Evolutionary conservation across 2,888 invertebrate genomes (phyloP), one percentile per base, ranked within the genome.

Genomic region (Cecidostiba fungosa): DNA sequence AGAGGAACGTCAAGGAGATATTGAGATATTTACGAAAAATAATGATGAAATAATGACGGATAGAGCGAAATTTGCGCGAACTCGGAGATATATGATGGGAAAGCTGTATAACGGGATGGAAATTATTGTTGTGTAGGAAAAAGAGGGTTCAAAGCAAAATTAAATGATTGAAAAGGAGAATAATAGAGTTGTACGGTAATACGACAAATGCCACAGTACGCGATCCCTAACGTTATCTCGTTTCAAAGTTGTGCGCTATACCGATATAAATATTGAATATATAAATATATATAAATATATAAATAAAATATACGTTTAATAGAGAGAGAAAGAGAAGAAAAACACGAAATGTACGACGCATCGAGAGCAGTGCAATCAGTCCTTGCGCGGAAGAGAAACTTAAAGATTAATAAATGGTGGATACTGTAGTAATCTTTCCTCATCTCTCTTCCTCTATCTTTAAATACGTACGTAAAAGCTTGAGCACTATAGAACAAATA

Each of bases 171-270:
- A 29, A 66, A 66, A 73, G 3, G 23, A 73, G 19, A 73, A 43
- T 23, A 39, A 32, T 32, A 59, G 50, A 78, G 43, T 39, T 74
- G 29, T 79, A 73, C 66, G 78, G 50, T 39, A 76, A 85, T 84
- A 84, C 84, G 85, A 88, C 85, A 86, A 87, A 87, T 87, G 84
- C 85, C 39, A 82, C 84, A 82, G 84, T 77, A 86, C 85, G 83
- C 69, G 73, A 77, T 85, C 85, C 82, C 83, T 72, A 85, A 87
- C 85, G 83, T 89, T 88, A 85, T 88, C 86, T 83, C 74, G 85
- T 84, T 86, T 85, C 82, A 85, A 85, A 86, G 74, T 82, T 84
- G 69, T 84, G 84, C 80, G 82, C 85, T 77, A 79, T 78, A 84
- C 74, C 69, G 50, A 85, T 86, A 85, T 76, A 74, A 82, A 81